Conservation (phyloP, 2,797 vertebrate genomes). For the Eulemur coronatus region DNA sequence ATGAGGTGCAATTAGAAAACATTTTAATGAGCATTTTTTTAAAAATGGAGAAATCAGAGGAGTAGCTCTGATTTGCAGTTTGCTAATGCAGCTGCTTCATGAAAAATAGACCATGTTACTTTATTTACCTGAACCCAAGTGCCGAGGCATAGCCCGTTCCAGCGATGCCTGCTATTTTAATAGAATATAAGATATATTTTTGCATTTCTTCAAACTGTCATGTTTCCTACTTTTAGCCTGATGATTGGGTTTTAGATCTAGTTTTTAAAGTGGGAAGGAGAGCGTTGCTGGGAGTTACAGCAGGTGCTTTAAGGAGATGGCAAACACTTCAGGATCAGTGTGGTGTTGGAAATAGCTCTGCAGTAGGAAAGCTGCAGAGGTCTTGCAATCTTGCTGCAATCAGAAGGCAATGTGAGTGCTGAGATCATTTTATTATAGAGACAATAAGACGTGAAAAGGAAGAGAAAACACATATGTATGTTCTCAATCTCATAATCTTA, state of each 20-base stretch:
- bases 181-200: neutral
- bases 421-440: conserved; percentile 24
- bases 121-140: neutral
- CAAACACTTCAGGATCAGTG: conserved; percentile 52
- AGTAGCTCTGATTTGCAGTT: neutral
- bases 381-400: conserved; percentile 43
- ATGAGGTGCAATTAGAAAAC: neutral
- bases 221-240: conserved; percentile 48
- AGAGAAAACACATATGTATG: neutral
- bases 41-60: neutral
- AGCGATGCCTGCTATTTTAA: neutral
- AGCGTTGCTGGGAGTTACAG: conserved; percentile 50
- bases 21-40: neutral
- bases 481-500: neutral
- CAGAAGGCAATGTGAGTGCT: conserved; percentile 37
- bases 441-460: neutral
- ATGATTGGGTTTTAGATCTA: conserved; percentile 40
- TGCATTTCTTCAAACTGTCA: neutral
- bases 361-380: conserved; percentile 28
- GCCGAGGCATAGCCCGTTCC: neutral
- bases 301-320: conserved; percentile 55
- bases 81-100: neutral
- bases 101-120: neutral
- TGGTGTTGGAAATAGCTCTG: conserved; percentile 29
- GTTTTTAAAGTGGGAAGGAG: conserved; percentile 49